These are phyloP conservation scores for Chrysina gloriosa DNA, from an alignment of 2,888 invertebrate genomes.

Conservation along the genomic window DNA sequence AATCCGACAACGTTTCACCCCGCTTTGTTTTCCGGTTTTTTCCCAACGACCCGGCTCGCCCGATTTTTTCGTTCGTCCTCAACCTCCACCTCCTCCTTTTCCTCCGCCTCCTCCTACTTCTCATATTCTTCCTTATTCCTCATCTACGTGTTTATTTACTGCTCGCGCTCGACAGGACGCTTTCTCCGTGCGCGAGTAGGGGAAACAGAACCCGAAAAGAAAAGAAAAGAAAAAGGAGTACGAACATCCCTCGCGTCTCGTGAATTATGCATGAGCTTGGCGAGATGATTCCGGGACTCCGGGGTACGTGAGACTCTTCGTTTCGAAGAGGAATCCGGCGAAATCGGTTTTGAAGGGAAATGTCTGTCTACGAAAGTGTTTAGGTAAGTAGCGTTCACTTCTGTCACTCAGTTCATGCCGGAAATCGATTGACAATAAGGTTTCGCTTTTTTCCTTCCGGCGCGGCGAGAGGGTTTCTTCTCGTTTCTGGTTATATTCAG, in stretches of 20 bases:
- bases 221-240: background rate
- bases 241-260: conserved; percentile 10
- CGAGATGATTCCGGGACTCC: conserved; percentile 29
- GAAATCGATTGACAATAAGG: conserved; percentile 19
- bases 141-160: conserved; percentile 31
- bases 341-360: conserved; percentile 31
- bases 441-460: background rate
- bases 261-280: conserved; percentile 29
- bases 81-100: background rate
- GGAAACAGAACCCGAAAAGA: background rate
- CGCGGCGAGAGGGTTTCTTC: background rate
- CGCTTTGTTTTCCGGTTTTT: background rate
- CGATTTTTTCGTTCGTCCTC: background rate
- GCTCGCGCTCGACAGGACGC: background rate
- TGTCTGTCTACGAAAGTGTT: conserved; percentile 30
- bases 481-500: background rate
- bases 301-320: conserved; percentile 30
- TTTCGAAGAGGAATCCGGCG: background rate
- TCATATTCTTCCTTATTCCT: conserved; percentile 13
- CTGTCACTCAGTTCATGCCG: conserved; percentile 17
- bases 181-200: background rate
- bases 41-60: background rate
- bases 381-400: conserved; percentile 33
- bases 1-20: background rate
- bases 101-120: background rate